Base-by-base conservation (phyloP, 2,888 invertebrate species). In the Amiota minor region DNA sequence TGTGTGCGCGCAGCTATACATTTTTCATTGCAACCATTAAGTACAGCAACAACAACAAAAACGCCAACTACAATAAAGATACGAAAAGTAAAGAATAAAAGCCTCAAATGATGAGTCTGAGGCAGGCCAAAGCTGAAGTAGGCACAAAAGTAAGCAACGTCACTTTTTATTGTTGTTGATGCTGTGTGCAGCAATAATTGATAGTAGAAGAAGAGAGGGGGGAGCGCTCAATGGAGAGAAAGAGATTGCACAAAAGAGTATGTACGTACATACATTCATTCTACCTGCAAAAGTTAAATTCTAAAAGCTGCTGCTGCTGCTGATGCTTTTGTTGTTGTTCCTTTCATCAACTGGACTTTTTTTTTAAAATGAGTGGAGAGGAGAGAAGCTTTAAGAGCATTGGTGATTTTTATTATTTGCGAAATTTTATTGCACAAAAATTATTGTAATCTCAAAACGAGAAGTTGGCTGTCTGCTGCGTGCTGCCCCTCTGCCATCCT, bases 1-100 rank as follows among this genome's bases (percentile, higher is more conserved):
- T 65, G 10, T 56, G 35, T 68, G 55, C 9, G 70, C 20, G 23
- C 55, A 70, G 35, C 53, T 76, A 79, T 78, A 78, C 77, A 79
- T 78, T 78, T 79, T 78, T 79, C 79, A 79, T 78, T 79, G 79
- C 79, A 78, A 73, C 78, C 78, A 78, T 79, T 79, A 78, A 77
- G 78, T 79, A 76, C 79, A 75, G 72, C 67, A 72, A 67, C 70
- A 53, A 64, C 50, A 46, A 35, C 62, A 61, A n/a, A 6, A 50
- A 6, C 14, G 12, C 12, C 10, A 53, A 53, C 53, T 53, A 53
- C 53, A 53, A 53, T 35, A 35, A 35, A 35, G 35, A 35, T 35
- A 6, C 35, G 6, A 6, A 35, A 35, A 35, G 35, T 35, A 35
- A 35, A 35, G 35, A 35, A 8, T 35, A 35, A 35, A 35, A 35